Conservation (phyloP, 2,113 vertebrate genomes). For the Alligator mississippiensis region DNA sequence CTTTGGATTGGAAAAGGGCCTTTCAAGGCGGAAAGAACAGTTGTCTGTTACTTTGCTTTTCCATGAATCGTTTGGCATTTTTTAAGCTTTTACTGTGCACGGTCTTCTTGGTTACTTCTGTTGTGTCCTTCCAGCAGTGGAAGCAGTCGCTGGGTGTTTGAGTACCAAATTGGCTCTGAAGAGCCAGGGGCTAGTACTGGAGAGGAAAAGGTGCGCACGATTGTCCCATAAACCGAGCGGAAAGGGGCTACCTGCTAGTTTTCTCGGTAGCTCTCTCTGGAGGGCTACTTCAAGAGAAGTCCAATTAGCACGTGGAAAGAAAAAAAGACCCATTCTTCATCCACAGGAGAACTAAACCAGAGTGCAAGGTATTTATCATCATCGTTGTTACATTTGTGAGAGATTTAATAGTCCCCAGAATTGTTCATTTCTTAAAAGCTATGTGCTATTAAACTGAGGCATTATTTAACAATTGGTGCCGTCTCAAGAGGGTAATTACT, state of each 20-base stretch:
- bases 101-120: not conserved
- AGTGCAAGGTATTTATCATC: constrained; percentile 63
- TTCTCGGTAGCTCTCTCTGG: constrained; percentile 21
- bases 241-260: not conserved
- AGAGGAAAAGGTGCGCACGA: constrained; percentile 19
- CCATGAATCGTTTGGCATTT: not conserved
- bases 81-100: not conserved
- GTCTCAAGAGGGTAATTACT: constrained; percentile 71
- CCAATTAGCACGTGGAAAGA: constrained; percentile 29
- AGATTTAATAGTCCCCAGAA: constrained; percentile 64
- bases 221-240: not conserved
- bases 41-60: not conserved
- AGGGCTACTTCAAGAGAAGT: not conserved
- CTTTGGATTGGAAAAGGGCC: not conserved
- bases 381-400: constrained; percentile 52
- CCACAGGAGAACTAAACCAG: constrained; percentile 1
- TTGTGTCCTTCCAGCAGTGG: not conserved
- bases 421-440: constrained; percentile 67
- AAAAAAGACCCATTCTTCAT: constrained; percentile 32
- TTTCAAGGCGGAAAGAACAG: not conserved
- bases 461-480: constrained; percentile 62
- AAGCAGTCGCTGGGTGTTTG: not conserved
- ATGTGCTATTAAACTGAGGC: constrained; percentile 65
- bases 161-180: constrained; percentile 17
- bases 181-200: constrained; percentile 5